Percentiles rank a stretch among this genome's conserved stretches.
These are phyloP conservation scores for Megaleporinus macrocephalus DNA, from an alignment of 2,113 vertebrate genomes.

Conservation along the genomic window DNA sequence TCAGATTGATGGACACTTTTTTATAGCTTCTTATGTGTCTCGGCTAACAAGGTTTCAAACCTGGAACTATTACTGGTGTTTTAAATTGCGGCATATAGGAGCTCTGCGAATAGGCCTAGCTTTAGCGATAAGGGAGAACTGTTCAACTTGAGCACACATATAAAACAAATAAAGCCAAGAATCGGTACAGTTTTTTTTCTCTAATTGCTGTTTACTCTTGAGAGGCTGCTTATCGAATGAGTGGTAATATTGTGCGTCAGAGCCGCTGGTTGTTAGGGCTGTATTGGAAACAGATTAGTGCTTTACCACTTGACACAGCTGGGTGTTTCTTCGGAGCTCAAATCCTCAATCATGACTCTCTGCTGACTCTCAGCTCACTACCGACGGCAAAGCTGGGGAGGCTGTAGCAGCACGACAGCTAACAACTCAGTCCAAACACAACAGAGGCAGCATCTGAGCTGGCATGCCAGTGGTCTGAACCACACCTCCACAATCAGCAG, in stretches of 20 bases:
- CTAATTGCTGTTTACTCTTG: slow-evolving; percentile 58
- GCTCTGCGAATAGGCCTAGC: slow-evolving; percentile 2
- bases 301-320: slow-evolving; percentile 78
- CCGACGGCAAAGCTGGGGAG: neutral
- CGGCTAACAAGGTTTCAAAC: too few species aligned
- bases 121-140: slow-evolving; percentile 25
- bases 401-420: neutral
- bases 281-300: slow-evolving; percentile 75
- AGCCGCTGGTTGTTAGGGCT: slow-evolving; percentile 68
- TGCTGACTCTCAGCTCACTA: slow-evolving; percentile 64
- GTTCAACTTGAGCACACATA: slow-evolving; percentile 24
- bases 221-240: slow-evolving; percentile 55
- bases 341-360: slow-evolving; percentile 60
- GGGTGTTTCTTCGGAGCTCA: slow-evolving; percentile 68
- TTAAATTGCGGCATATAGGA: too few species aligned
- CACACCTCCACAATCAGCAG: neutral
- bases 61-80: too few species aligned
- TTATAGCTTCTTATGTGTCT: too few species aligned
- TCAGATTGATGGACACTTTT: too few species aligned
- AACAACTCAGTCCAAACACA: slow-evolving; percentile 4
- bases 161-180: slow-evolving; percentile 46
- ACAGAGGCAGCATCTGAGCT: neutral
- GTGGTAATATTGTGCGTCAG: slow-evolving; percentile 61
- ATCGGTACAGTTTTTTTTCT: slow-evolving; percentile 44
- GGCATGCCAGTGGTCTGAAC: neutral